Conservation (phyloP, 1,140 invertebrate genomes). For the Acromyrmex echinatior region DNA sequence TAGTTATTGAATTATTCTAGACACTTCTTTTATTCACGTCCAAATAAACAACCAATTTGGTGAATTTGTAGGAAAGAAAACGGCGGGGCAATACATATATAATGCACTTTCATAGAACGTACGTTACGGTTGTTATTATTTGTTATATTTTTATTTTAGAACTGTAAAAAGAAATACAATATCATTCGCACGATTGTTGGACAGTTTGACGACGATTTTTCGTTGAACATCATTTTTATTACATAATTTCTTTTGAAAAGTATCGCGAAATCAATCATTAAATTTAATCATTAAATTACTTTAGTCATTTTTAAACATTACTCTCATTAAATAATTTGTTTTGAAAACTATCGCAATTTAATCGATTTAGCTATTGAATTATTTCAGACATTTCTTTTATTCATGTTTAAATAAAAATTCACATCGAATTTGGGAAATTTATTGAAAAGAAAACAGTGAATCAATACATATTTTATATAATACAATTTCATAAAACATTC, state of each 20-base stretch:
- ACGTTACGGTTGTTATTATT: slow-evolving; percentile 4
- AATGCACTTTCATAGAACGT: not conserved
- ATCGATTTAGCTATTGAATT: too few species aligned
- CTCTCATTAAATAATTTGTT: too few species aligned
- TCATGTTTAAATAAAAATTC: too few species aligned
- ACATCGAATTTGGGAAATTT: too few species aligned
- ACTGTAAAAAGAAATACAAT: not conserved
- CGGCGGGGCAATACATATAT: not conserved
- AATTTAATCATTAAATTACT: slow-evolving; percentile 1
- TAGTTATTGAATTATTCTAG: not conserved
- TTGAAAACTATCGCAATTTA: too few species aligned
- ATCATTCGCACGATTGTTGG: not conserved
- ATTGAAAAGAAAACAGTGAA: not conserved
- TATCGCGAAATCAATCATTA: not conserved
- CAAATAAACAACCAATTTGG: too few species aligned
- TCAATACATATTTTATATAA: not conserved
- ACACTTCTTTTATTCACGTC: too few species aligned
- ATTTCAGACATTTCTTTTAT: too few species aligned
- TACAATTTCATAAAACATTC: slow-evolving; percentile 6
- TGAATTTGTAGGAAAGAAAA: not conserved
- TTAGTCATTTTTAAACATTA: not conserved
- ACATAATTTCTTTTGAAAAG: not conserved
- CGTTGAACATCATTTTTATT: not conserved
- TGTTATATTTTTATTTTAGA: not conserved
- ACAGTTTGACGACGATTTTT: not conserved